phyloP scores from a whole-genome alignment of 37 sponge, comb jelly and placozoan genomes.

The Ianthella basta region DNA sequence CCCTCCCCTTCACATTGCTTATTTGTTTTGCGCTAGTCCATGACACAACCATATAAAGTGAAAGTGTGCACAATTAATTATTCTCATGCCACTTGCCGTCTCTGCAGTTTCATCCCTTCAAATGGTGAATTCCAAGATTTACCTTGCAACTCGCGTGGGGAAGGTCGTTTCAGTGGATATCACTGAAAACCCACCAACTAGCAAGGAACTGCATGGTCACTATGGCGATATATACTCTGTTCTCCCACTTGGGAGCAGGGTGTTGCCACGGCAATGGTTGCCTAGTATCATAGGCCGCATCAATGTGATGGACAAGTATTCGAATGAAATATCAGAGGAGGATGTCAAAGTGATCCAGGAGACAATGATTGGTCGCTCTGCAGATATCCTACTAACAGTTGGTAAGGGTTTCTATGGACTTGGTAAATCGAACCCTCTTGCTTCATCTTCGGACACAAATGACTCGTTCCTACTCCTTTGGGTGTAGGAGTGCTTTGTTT shows the following conservation, averaged over 20 bases:
- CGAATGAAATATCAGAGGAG: conserved; percentile 45
- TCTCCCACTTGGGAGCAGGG: conserved; percentile 54
- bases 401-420: conserved; percentile 71
- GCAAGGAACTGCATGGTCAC: conserved; percentile 53
- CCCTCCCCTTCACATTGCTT: neutral
- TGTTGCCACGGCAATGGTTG: conserved; percentile 72
- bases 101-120: neutral
- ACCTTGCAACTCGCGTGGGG: conserved; percentile 27
- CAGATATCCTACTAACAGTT: conserved; percentile 48
- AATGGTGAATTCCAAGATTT: neutral
- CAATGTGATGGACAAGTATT: conserved; percentile 66
- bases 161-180: conserved; percentile 31
- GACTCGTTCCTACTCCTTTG: conserved; percentile 17
- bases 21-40: too few species aligned
- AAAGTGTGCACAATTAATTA: too few species aligned
- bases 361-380: conserved; percentile 57
- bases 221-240: conserved; percentile 36
- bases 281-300: conserved; percentile 77
- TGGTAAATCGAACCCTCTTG: neutral
- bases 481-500: neutral
- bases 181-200: neutral
- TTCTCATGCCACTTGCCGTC: too few species aligned
- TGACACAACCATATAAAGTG: too few species aligned
- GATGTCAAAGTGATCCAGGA: conserved; percentile 39
- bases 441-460: neutral